Base-by-base conservation (phyloP, 2,113 vertebrate genomes). In the Formicarius rufipectus region DNA sequence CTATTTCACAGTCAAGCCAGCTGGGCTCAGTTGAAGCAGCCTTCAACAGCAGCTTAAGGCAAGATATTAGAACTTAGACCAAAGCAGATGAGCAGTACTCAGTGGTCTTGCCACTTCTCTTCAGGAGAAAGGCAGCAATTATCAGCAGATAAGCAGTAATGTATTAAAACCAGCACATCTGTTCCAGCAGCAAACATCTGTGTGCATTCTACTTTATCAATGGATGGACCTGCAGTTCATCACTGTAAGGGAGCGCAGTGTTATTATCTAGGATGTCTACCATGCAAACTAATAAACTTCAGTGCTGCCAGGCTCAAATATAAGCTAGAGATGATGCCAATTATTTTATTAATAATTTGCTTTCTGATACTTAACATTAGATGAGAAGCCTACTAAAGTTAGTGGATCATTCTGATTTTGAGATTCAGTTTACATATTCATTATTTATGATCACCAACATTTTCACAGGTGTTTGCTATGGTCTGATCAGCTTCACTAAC, bases 101-200 rank as follows among this genome's bases (percentile, higher is more conserved):
- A 72, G 27, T 2, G 1, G 23, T 78, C 44, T 78, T 81, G 35
- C 77, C 62, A 67, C 35, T 22, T 68, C 50, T 81, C 39, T 75
- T 68, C 1, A 2, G 50, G 10, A 78, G 80, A 82, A 69, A 69
- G 39, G 66, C 64, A 79, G 58, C 5, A 91, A 68, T 75, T 71
- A 87, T 9, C 84, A 90, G 53, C 67, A 88, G 88, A 93, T 73
- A 93, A 88, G 90, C 78, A 37, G 28, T 45, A 73, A 83, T 37
- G 37, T 66, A 78, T 75, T 71, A 63, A 59, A 71, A 81, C 14
- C 60, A 81, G 60, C 69, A 58, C 44, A 81, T 63, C 69, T 93
- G 81, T 55, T 81, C 45, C n/a, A 87, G 81, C 47, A 90, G 66
- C 49, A 76, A 94, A 74, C 53, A 68, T 94, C 84, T 93, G 66